These are phyloP conservation scores for Myrmophylax atrothorax DNA, from an alignment of 2,113 vertebrate genomes.

Conservation along the genomic window DNA sequence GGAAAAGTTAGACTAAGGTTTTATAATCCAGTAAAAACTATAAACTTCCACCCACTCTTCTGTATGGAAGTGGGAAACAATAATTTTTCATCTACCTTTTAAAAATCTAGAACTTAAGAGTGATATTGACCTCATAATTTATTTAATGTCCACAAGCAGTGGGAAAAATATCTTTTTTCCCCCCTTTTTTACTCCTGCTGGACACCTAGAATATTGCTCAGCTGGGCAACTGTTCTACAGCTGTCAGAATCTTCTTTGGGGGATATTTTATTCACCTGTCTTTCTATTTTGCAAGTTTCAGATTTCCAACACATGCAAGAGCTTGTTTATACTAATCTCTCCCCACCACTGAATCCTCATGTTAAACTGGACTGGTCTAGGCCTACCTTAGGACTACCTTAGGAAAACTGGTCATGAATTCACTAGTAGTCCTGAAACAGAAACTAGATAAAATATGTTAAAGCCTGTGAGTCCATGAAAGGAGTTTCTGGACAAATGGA, in stretches of 20 bases:
- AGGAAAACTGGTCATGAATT: not conserved
- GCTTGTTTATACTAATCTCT: not conserved
- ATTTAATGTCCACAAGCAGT: not conserved
- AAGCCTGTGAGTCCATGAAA: not conserved
- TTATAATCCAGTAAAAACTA: not conserved
- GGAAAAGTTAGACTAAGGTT: conserved; percentile 49
- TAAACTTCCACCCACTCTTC: not conserved
- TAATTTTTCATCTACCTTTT: not conserved
- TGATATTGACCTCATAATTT: not conserved
- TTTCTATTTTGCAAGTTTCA: not conserved
- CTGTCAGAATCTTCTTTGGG: not conserved
- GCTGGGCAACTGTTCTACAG: not conserved
- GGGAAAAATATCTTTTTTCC: not conserved
- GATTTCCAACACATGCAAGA: not conserved
- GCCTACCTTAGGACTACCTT: not conserved
- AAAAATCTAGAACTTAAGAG: not conserved
- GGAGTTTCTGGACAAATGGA: not conserved
- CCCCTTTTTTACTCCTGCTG: not conserved
- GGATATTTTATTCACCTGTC: not conserved
- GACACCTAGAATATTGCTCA: not conserved
- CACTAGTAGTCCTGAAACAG: not conserved
- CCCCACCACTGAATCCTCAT: not conserved
- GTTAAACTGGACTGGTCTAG: not conserved
- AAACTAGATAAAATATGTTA: not conserved
- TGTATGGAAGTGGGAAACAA: not conserved